Base-by-base conservation (phyloP, 1,140 invertebrate species). In the Heterodera carotae region DNA sequence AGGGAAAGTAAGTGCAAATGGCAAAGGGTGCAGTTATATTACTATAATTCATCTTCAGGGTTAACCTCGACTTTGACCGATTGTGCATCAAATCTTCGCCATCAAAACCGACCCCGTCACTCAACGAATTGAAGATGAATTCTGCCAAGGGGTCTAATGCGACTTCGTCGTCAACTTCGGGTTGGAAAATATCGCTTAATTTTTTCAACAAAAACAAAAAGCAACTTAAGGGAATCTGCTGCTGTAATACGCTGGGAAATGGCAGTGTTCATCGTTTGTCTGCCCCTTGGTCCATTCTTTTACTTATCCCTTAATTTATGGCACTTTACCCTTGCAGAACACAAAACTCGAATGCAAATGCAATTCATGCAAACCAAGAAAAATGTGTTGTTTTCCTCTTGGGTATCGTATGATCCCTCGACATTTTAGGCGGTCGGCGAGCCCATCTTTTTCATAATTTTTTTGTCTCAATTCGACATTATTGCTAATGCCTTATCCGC, bases 21-120 rank as follows among this genome's bases (percentile, higher is more conserved):
- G 22, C 15, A 22, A n/a, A 2, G 22, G 15, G 48, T 48, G 18
- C 1, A 18, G 18, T 36, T 25, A 5, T 62, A 18, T 73, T 73
- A 31, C 29, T 77, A n/a, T n/a, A n/a, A n/a, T n/a, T n/a, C n/a
- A n/a, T n/a, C n/a, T 79, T 25, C 56, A 79, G 78, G 39, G 76
- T 79, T 43, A 81, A 81, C 34, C 76, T 80, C 5, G 78, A 79
- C 68, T 75, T 79, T 80, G 76, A 80, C 34, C 78, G 76, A 43
- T 62, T 79, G 48, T 80, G 64, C 22, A 33, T 79, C 2, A 79
- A 73, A 33, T 48, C 76, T 12, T 69, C 67, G n/a, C 48, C 79
- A 12, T 36, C 25, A n/a, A 79, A 79, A 6, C 53, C 78, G 18
- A 81, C 79, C 10, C 78, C 78, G 29, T 48, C 78, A 25, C 68